Percentiles rank a stretch among this genome's conserved stretches.
These are phyloP conservation scores for Myotis brandtii DNA, from an alignment of 2,113 vertebrate genomes.

Conservation along the genomic window DNA sequence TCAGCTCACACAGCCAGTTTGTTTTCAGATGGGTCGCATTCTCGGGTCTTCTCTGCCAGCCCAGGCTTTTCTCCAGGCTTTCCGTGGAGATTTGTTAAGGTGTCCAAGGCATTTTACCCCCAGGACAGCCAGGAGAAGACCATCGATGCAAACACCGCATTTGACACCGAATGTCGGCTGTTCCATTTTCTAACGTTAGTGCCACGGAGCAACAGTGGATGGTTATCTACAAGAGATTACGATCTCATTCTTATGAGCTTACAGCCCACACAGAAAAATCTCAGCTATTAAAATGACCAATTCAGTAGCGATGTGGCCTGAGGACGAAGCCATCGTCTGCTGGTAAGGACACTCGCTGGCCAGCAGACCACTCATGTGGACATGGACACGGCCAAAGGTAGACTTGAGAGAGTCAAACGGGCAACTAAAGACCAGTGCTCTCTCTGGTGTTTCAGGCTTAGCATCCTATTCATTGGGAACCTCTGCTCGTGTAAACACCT, in stretches of 20 bases:
- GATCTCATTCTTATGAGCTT: neutral
- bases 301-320: neutral
- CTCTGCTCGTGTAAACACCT: neutral
- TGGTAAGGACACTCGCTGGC: neutral
- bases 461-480: neutral
- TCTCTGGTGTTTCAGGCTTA: conserved; percentile 33
- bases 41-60: neutral
- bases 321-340: neutral
- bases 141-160: neutral
- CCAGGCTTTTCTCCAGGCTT: neutral
- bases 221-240: neutral
- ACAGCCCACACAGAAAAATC: neutral
- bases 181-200: neutral
- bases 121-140: neutral
- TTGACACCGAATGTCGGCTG: neutral
- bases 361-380: neutral
- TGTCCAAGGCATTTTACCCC: neutral
- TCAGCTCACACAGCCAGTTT: conserved; percentile 16
- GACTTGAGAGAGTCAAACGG: neutral
- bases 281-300: conserved; percentile 22
- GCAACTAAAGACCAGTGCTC: neutral
- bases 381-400: neutral
- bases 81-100: neutral
- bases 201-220: neutral
- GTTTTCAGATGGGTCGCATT: neutral